Evolutionary conservation across 2,797 vertebrate species (phyloP).

Genomic region (Semotilus atromaculatus): DNA sequence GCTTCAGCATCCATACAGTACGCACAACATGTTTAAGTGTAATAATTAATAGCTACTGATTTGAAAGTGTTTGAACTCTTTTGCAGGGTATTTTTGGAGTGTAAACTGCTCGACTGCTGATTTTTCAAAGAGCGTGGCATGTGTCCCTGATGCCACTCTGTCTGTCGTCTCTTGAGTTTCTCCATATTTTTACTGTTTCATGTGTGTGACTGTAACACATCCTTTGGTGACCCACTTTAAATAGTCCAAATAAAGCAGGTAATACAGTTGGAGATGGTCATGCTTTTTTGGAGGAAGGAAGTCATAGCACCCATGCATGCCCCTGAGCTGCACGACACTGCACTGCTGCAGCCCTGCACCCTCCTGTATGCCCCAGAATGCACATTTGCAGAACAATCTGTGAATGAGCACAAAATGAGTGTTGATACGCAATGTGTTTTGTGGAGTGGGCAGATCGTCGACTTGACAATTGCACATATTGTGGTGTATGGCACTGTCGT

Average conservation of each 20-base stretch:
- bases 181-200: slow-evolving; percentile 68
- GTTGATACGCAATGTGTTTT: slow-evolving; percentile 19
- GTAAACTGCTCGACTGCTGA: background rate
- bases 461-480: background rate
- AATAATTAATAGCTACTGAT: background rate
- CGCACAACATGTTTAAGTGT: background rate
- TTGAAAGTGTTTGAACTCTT: slow-evolving; percentile 6
- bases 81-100: background rate
- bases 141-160: slow-evolving; percentile 1
- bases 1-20: slow-evolving; percentile 21
- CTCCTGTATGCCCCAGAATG: slow-evolving; percentile 72
- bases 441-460: slow-evolving; percentile 20
- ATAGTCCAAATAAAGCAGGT: slow-evolving; percentile 48
- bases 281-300: background rate
- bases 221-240: slow-evolving; percentile 77
- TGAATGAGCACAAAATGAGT: slow-evolving; percentile 64
- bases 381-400: slow-evolving; percentile 68
- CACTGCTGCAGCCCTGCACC: slow-evolving; percentile 70
- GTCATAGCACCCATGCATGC: slow-evolving; percentile 44
- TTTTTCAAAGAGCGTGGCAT: background rate
- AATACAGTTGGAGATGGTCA: slow-evolving; percentile 1
- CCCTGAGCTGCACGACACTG: slow-evolving; percentile 54
- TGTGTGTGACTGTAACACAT: slow-evolving; percentile 64
- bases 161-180: slow-evolving; percentile 48
- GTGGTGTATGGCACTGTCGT: background rate